Base-by-base conservation (phyloP, 1,140 invertebrate genomes). In the Apis laboriosa region DNA sequence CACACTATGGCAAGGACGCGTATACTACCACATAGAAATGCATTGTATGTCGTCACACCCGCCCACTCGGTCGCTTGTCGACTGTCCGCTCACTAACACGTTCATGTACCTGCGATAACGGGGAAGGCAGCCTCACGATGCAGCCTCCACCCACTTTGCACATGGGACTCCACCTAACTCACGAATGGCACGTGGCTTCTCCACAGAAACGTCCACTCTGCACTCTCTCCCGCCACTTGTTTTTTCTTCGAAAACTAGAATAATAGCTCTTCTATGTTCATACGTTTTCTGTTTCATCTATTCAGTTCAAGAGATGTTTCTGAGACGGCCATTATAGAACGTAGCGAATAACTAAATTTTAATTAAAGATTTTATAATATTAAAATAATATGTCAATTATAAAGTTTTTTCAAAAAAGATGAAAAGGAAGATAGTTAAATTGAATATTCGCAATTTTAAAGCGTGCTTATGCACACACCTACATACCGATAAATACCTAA, bases 71-170 rank as follows among this genome's bases (percentile, higher is more conserved):
- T 72, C 78, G 66, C 43, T 78, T 87, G 70, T 84, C 80, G 63
- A 72, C 60, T 58, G 82, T 60, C 67, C 80, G 68, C 64, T 67
- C 81, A 84, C 86, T 77, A 88, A 85, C 85, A 90, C 88, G 60
- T 83, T 88, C 88, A 85, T 87, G 67, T 78, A 84, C 77, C 87
- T 85, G 89, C 73, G 91, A 92, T 92, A 92, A 90, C 90, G 83
- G 87, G 90, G 90, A 92, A 92, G 90, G 92, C 91, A 81, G 85
- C 90, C 89, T 91, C 90, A 85, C 91, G 90, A 91, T 90, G 88
- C 91, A 92, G 92, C 92, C 92, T 93, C 92, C 92, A 93, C 92
- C 93, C 93, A 93, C 92, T 91, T 91, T 88, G 88, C 89, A 88
- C 86, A 91, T 88, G 89, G 90, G 92, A 93, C 92, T 93, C 93